Evolutionary conservation across 2,888 invertebrate genomes (phyloP), one percentile per base, ranked within the genome.

Genomic region (Oscheius onirici): DNA sequence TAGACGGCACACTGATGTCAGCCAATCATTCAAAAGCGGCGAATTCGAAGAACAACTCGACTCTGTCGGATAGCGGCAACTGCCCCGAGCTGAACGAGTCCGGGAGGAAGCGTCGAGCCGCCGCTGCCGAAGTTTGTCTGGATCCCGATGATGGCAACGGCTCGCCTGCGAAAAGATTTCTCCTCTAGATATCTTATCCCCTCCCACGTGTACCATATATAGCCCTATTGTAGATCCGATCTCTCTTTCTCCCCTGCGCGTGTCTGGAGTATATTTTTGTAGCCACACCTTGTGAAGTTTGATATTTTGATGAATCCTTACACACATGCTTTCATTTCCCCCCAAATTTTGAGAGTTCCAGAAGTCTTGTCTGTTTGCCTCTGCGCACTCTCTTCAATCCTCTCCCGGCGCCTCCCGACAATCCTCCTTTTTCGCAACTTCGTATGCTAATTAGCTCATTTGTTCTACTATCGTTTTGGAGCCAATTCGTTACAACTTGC

Each of bases 1-100:
- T 69, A 24, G 58, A 69, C 24, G 58, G 46, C 13, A 69, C 69
- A n/a, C 28, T n/a, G n/a, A n/a, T n/a, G n/a, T 52, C 5, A 17
- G 3, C 52, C 20, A 13, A 52, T 20, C 6, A 52, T 52, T 17
- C 20, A n/a, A 52, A 2, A 3, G 15, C n/a, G 51, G 13, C 22
- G 17, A 52, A 20, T 52, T 52, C 6, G 13, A 52, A 22, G 22
- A 20, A 13, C 11, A 15, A 22, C 26, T 13, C 22, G 26, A 11
- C 8, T 34, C 34, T n/a, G 54, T 15, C 54, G 13, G 24, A 15
- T 10, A 3, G 22, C 26, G 26, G 22, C 15, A 55, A 55, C 54
- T 11, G 34, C 1, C 10, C 49, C 1, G 49, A 49, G 20, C 49
- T 49, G 20, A 17, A 49, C 49, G 49, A 49, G 1, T 46, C 46